Conservation (phyloP, 2,888 invertebrate species). For the Folsomia manolachei region DNA sequence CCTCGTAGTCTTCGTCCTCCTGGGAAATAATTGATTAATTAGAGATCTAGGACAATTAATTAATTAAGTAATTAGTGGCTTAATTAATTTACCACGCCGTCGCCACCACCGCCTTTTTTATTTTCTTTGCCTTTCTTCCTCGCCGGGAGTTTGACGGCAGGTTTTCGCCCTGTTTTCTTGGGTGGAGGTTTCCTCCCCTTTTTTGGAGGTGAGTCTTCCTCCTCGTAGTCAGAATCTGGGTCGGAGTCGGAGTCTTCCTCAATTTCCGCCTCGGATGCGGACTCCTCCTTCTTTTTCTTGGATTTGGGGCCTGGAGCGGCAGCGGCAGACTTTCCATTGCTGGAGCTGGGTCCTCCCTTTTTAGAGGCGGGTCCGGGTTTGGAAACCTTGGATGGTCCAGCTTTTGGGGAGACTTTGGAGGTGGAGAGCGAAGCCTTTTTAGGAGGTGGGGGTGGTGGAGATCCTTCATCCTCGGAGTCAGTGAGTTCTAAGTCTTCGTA, state of each 20-base stretch:
- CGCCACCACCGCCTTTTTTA: neutral
- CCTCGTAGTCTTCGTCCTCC: slow-evolving; percentile 3
- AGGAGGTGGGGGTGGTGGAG: too few species aligned
- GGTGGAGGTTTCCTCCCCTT: neutral
- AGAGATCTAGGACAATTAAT: neutral
- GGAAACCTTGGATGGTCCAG: too few species aligned
- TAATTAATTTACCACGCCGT: neutral
- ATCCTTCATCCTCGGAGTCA: neutral
- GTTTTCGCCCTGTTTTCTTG: neutral
- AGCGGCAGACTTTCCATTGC: neutral
- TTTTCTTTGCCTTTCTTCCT: neutral
- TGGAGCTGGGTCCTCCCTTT: neutral
- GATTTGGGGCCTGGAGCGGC: neutral
- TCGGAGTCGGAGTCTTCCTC: neutral
- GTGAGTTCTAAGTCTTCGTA: neutral
- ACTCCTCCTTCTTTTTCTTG: neutral
- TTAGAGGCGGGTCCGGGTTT: too few species aligned
- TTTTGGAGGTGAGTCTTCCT: neutral
- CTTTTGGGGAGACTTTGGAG: too few species aligned
- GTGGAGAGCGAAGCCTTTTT: too few species aligned
- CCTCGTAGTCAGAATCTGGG: neutral
- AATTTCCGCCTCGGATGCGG: neutral
- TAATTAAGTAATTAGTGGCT: neutral
- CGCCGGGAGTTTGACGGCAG: neutral
- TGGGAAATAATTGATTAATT: neutral